Evolutionary conservation across 2,888 invertebrate genomes (phyloP).

Genomic region (Drosophila subquinaria): DNA sequence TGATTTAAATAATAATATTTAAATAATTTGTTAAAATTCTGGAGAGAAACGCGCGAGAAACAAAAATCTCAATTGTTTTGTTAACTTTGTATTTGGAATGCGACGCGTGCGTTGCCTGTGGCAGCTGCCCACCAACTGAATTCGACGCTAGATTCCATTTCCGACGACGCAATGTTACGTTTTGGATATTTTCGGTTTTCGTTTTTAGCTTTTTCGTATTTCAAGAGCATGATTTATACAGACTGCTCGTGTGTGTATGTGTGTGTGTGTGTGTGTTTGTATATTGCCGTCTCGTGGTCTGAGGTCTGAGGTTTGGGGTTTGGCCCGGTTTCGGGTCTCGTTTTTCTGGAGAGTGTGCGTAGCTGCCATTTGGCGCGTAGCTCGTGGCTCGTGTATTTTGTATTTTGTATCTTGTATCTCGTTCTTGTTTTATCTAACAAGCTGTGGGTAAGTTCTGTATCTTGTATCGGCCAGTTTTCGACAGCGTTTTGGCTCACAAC

Average conservation of each 20-base stretch:
- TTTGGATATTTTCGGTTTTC: slow-evolving; percentile 58
- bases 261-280: slow-evolving; percentile 6
- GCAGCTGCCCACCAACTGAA: slow-evolving; percentile 76
- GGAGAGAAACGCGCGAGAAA: slow-evolving; percentile 6
- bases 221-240: slow-evolving; percentile 36
- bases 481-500: slow-evolving; percentile 8
- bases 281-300: slow-evolving; percentile 15
- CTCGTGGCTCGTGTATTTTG: background rate
- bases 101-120: slow-evolving; percentile 65
- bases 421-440: slow-evolving; percentile 9
- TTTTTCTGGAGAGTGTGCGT: slow-evolving; percentile 40
- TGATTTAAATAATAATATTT: slow-evolving; percentile 2
- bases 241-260: slow-evolving; percentile 3
- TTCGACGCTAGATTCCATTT: slow-evolving; percentile 37
- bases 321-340: slow-evolving; percentile 10
- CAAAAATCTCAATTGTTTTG: background rate
- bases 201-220: slow-evolving; percentile 24
- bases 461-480: slow-evolving; percentile 33
- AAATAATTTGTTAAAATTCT: slow-evolving; percentile 11
- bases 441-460: slow-evolving; percentile 32
- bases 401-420: slow-evolving; percentile 4
- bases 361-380: slow-evolving; percentile 44
- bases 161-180: slow-evolving; percentile 32
- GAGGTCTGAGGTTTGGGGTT: slow-evolving; percentile 13
- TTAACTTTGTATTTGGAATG: slow-evolving; percentile 27